Conservation (phyloP, 2,113 vertebrate species). For the Arizona elegans region DNA sequence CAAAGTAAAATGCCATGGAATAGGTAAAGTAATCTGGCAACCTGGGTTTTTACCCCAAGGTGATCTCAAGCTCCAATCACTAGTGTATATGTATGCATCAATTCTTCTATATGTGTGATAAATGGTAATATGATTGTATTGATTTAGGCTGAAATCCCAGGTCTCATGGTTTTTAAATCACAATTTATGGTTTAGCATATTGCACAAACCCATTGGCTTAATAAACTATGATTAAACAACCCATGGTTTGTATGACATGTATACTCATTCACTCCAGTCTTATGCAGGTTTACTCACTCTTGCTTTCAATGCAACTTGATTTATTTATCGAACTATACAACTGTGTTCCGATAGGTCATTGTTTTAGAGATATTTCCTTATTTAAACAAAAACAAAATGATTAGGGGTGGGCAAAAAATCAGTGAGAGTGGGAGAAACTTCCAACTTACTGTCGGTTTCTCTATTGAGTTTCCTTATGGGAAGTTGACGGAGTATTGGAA, state of each 20-base stretch:
- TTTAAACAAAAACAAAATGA: background rate
- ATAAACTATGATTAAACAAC: background rate
- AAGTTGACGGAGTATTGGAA: background rate
- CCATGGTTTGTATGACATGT: background rate
- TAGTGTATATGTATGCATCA: background rate
- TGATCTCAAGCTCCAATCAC: background rate
- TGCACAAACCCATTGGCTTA: background rate
- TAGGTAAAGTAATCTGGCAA: background rate
- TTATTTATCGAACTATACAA: background rate
- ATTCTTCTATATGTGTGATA: background rate
- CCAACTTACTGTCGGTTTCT: background rate
- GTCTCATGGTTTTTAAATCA: background rate
- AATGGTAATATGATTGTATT: background rate
- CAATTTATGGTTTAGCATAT: background rate
- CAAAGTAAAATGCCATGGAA: background rate
- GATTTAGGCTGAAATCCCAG: background rate
- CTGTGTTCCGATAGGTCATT: background rate
- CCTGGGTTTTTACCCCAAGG: background rate
- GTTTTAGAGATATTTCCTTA: background rate
- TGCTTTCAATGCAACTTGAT: background rate
- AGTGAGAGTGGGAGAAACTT: background rate
- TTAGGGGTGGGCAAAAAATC: background rate
- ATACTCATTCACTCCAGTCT: background rate
- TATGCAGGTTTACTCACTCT: background rate
- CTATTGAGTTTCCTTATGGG: background rate